Evolutionary conservation across 2,113 vertebrate genomes (phyloP).

Genomic region (Chionomys nivalis): DNA sequence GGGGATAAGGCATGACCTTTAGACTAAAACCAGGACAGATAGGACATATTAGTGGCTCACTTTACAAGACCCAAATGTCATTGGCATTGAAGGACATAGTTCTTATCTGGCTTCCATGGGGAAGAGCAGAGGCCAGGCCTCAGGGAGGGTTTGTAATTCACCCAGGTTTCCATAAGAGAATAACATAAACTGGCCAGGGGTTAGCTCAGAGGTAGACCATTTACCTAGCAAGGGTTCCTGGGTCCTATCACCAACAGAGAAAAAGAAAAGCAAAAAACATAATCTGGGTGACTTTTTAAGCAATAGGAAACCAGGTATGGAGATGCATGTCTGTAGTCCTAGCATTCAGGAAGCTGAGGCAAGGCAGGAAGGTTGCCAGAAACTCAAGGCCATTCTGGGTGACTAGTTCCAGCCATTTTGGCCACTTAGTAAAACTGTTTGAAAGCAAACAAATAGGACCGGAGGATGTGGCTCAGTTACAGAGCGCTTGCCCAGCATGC

Average conservation of each 20-base stretch:
- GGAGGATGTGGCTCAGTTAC: background rate
- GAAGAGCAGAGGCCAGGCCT: background rate
- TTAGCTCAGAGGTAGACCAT: background rate
- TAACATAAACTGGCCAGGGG: background rate
- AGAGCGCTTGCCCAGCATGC: background rate
- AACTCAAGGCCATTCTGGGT: background rate
- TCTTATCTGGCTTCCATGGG: background rate
- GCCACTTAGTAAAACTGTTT: background rate
- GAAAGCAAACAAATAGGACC: background rate
- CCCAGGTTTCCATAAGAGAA: background rate
- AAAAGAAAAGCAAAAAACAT: background rate
- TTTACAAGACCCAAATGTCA: background rate
- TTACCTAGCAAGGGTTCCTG: background rate
- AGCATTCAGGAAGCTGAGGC: background rate
- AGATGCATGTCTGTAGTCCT: background rate
- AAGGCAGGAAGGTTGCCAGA: background rate
- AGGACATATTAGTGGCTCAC: background rate
- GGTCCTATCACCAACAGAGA: background rate
- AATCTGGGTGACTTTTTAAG: background rate
- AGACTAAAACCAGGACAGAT: background rate
- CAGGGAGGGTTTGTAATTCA: background rate
- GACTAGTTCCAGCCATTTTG: background rate
- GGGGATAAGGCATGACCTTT: no score
- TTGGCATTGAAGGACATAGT: background rate
- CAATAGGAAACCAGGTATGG: background rate